Evolutionary conservation across 2,113 vertebrate species (phyloP).

Genomic region (Astatotilapia flaviijosephi): DNA sequence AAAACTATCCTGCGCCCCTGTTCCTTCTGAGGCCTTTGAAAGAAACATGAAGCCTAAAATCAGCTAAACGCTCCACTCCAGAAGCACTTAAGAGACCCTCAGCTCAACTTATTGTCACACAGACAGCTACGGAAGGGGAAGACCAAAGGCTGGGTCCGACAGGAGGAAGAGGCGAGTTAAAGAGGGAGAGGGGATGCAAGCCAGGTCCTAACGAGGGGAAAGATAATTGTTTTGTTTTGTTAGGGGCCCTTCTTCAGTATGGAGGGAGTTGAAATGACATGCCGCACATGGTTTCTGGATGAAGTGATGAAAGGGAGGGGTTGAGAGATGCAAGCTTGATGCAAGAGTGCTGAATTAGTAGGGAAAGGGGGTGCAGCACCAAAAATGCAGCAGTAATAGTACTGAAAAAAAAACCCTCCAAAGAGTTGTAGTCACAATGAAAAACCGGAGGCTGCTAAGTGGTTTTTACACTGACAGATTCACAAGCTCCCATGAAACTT

Average conservation of each 20-base stretch:
- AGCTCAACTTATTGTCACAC: conserved; percentile 49
- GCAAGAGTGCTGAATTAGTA: not conserved
- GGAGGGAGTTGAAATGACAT: conserved; percentile 56
- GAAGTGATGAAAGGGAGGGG: conserved; percentile 9
- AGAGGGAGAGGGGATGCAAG: conserved; percentile 40
- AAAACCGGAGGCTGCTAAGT: not conserved
- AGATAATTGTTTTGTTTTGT: conserved; percentile 69
- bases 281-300: conserved; percentile 56
- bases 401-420: not conserved
- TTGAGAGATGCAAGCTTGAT: not conserved
- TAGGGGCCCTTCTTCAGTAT: conserved; percentile 41
- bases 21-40: conserved; percentile 38
- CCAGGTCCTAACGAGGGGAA: conserved; percentile 57
- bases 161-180: conserved; percentile 14
- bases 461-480: not conserved
- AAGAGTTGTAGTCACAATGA: not conserved
- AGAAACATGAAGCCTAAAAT: conserved; percentile 62
- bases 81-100: conserved; percentile 67
- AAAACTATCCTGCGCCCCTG: not conserved
- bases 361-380: not conserved
- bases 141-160: conserved; percentile 12
- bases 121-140: conserved; percentile 4
- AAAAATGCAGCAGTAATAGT: not conserved
- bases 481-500: conserved; percentile 22
- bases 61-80: conserved; percentile 51